phyloP scores from a whole-genome alignment of 2,797 vertebrate species.

The Hapalemur alaotrensis region DNA sequence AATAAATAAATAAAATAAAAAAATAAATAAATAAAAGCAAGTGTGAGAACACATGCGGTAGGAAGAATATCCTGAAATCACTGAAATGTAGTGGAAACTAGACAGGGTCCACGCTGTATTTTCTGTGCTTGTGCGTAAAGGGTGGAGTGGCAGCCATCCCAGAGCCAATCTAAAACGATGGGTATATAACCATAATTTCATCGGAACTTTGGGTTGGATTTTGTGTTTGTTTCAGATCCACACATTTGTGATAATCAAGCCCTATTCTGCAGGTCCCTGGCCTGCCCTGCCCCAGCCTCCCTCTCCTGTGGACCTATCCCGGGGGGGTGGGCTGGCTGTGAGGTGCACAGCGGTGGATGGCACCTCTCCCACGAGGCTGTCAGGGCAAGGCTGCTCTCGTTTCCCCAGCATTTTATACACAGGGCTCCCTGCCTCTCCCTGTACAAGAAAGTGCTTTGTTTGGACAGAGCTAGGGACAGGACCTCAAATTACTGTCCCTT shows the following conservation, averaged over 20 bases:
- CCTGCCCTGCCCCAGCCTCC: not conserved
- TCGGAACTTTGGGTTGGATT: not conserved
- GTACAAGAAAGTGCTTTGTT: not conserved
- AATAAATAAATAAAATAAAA: not conserved
- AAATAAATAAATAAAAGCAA: not conserved
- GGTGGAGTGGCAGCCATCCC: not conserved
- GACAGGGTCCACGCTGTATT: not conserved
- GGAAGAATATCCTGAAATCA: not conserved
- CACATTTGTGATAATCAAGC: not conserved
- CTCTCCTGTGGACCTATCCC: not conserved
- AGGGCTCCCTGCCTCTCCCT: not conserved
- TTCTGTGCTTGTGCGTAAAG: not conserved
- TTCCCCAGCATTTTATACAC: not conserved
- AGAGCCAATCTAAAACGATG: not conserved
- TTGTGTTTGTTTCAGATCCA: not conserved
- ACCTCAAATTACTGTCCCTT: not conserved
- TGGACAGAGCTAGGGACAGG: not conserved
- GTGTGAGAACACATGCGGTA: not conserved
- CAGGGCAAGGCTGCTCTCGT: not conserved
- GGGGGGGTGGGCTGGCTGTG: not conserved
- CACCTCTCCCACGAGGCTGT: rapidly evolving
- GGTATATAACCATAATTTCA: not conserved
- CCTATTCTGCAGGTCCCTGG: not conserved
- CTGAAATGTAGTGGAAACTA: not conserved
- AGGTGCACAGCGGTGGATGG: rapidly evolving